Evolutionary conservation across 23 tunicate genomes (phyloP), one percentile per base, ranked within the genome.

Genomic region (Botrylloides violaceus): DNA sequence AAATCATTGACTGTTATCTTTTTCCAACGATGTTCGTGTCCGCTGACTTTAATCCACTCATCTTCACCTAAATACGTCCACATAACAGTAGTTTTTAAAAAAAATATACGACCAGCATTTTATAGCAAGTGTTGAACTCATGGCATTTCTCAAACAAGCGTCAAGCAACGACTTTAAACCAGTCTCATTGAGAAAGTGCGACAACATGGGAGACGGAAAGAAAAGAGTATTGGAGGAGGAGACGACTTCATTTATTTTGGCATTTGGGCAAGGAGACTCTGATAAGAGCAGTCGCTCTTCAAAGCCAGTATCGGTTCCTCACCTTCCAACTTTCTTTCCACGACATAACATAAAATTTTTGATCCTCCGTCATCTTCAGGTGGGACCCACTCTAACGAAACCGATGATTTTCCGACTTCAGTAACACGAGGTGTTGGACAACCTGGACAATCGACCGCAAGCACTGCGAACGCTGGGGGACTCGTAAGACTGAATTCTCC

Each of bases 301-400:
- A n/a, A n/a, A n/a, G n/a, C n/a, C n/a, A n/a, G n/a, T n/a, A n/a
- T n/a, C n/a, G n/a, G n/a, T n/a, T n/a, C n/a, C n/a, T n/a, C n/a
- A 49, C 78, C 90, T 36, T 75, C 90, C 39, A 64, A 74, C 47
- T 79, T 80, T 50, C 58, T 75, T 75, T 91, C 98, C 34, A 91
- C 81, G 12, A 82, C 33, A 66, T 91, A 91, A 7, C 98, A 85
- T 73, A 71, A 73, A 12, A 91, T 62, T 74, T 79, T 91, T 6
- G 98, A 61, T 3, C 98, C 98, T 12, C 98, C 98, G 35, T 91
- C 98, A 35, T 64, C 28, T n/a, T 91, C 98, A 27, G 98, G 98
- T 2, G 79, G 80, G 2, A 31, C 74, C 98, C 98, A 91, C 18
- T 65, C 24, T 18, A 91, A 39, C 12, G 85, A 33, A 5, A 91